A percentile compares a stretch with the other conserved stretches of the same genome.
These are phyloP conservation scores for Sinelater perroti DNA, from an alignment of 2,888 invertebrate genomes.

Conservation along the genomic window DNA sequence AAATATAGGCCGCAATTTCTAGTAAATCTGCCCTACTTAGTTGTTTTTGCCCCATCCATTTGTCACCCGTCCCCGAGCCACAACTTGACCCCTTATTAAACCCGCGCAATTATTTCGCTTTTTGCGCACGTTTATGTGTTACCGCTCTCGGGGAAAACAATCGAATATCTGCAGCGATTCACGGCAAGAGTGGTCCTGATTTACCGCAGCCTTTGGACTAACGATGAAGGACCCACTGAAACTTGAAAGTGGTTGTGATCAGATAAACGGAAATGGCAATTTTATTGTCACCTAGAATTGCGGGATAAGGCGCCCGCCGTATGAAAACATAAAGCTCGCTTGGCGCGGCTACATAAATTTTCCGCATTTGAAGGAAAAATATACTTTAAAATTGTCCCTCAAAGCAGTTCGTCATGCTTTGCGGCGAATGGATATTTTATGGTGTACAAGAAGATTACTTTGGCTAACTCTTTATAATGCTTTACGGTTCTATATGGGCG, in stretches of 20 bases:
- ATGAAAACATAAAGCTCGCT: slow-evolving; percentile 3
- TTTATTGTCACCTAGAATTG: slow-evolving; percentile 15
- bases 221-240: slow-evolving; percentile 14
- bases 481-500: neutral
- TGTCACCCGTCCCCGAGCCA: neutral
- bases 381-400: no score
- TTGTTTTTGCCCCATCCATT: neutral
- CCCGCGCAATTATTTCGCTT: no score
- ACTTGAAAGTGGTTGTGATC: slow-evolving; percentile 14
- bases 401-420: no score
- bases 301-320: neutral
- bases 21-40: neutral
- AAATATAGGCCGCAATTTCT: no score
- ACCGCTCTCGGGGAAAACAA: slow-evolving; percentile 1
- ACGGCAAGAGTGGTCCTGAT: slow-evolving; percentile 7
- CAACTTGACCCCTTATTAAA: no score
- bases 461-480: slow-evolving; percentile 3
- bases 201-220: slow-evolving; percentile 6
- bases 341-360: slow-evolving; percentile 7
- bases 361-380: neutral
- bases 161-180: slow-evolving; percentile 12
- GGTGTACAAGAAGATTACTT: neutral
- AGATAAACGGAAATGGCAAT: slow-evolving; percentile 16
- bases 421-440: neutral
- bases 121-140: neutral